Percentiles rank a stretch among this genome's conserved stretches.
These are phyloP conservation scores for Melanotus villosus DNA, from an alignment of 2,888 invertebrate genomes.

Conservation along the genomic window DNA sequence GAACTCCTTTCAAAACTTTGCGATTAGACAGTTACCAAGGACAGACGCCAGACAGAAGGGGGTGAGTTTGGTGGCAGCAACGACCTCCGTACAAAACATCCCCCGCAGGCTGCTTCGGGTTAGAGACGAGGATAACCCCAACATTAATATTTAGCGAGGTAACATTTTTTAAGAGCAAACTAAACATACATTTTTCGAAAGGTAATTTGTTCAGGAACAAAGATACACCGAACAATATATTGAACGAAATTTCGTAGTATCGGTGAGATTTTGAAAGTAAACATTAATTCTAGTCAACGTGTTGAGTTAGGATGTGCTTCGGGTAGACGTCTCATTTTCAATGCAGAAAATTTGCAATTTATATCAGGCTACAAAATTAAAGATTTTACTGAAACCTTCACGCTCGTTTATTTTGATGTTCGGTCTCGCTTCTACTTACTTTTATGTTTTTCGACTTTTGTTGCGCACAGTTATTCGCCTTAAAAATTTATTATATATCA, in stretches of 20 bases:
- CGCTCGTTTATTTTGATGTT: neutral
- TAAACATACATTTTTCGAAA: too few relatives aligned
- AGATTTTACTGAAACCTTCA: neutral
- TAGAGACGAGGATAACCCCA: constrained; percentile 1
- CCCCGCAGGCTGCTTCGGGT: constrained; percentile 6
- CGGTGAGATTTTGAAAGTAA: neutral
- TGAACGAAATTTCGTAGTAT: too few relatives aligned
- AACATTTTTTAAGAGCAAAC: neutral
- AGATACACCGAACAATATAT: too few relatives aligned
- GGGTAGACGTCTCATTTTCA: neutral
- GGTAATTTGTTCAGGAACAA: neutral
- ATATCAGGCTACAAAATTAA: neutral
- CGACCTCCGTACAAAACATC: constrained; percentile 34
- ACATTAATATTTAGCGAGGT: constrained; percentile 15
- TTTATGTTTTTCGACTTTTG: neutral
- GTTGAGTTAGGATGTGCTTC: neutral
- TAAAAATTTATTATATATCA: neutral
- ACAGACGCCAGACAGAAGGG: constrained; percentile 56
- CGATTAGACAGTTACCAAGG: constrained; percentile 40
- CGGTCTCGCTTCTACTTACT: neutral
- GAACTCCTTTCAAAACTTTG: constrained; percentile 31
- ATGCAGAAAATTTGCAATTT: constrained; percentile 14
- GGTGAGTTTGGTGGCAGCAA: constrained; percentile 54
- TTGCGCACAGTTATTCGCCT: neutral
- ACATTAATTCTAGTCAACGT: neutral